Evolutionary conservation across 1,140 invertebrate species (phyloP).

Genomic region (Mya arenaria): DNA sequence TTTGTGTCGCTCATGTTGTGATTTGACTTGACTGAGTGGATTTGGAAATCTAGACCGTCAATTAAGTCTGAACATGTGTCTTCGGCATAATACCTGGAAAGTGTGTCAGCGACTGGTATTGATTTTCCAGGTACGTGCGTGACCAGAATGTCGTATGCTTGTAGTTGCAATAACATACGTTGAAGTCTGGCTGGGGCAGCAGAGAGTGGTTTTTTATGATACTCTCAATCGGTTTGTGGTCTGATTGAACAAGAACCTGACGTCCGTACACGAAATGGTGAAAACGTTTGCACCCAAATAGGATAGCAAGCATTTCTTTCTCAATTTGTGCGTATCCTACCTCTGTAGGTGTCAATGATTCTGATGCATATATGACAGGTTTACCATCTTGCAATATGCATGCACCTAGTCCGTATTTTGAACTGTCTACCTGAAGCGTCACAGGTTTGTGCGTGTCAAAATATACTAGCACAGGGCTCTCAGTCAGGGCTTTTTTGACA

Average conservation of each 20-base stretch:
- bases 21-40: too few species aligned
- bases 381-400: not conserved
- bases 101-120: conserved; percentile 77
- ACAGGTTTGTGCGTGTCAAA: conserved; percentile 14
- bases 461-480: conserved; percentile 28
- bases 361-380: conserved; percentile 1
- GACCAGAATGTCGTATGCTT: conserved; percentile 74
- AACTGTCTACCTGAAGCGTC: not conserved
- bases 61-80: not conserved
- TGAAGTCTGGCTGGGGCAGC: conserved; percentile 49
- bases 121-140: conserved; percentile 72
- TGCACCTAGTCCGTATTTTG: not conserved
- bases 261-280: conserved; percentile 1
- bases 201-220: conserved; percentile 42
- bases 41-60: not conserved
- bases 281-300: not conserved
- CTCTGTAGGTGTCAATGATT: too few species aligned
- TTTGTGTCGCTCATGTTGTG: not conserved
- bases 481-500: conserved; percentile 26
- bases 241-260: not conserved
- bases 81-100: conserved; percentile 54
- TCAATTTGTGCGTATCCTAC: too few species aligned
- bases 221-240: not conserved
- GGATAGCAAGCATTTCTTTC: too few species aligned
- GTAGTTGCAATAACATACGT: conserved; percentile 72